Percentiles rank a stretch among this genome's conserved stretches.
phyloP scores from a whole-genome alignment of 2,113 vertebrate genomes.

The Gallinago media region DNA sequence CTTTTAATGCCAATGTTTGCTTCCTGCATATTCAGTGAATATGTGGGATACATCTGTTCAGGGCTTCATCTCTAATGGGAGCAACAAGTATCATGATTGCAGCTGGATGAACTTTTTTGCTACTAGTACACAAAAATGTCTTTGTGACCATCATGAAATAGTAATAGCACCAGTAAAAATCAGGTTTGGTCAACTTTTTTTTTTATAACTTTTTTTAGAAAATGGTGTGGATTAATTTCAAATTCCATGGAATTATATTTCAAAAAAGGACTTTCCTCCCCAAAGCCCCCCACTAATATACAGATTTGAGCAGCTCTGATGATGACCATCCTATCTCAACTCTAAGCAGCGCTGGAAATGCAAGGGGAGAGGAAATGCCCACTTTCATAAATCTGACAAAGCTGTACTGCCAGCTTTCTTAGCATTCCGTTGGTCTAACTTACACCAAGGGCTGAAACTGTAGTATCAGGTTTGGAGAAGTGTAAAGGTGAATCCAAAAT shows the following conservation, averaged over 20 bases:
- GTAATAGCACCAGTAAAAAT: not conserved
- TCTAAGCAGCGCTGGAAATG: not conserved
- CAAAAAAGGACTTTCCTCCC: not conserved
- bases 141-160: not conserved
- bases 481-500: not conserved
- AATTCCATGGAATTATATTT: not conserved
- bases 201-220: not conserved
- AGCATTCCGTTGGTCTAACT: not conserved
- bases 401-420: not conserved
- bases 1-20: conserved; percentile 16
- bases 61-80: not conserved
- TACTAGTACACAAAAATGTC: not conserved
- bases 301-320: not conserved
- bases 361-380: not conserved
- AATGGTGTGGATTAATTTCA: not conserved
- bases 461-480: not conserved
- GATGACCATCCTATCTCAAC: not conserved
- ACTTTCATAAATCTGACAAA: not conserved
- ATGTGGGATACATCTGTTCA: not conserved
- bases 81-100: not conserved
- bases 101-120: conserved; percentile 23
- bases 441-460: not conserved
- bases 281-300: not conserved
- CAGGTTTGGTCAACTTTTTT: not conserved
- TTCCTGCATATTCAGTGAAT: not conserved